Evolutionary conservation across 2,888 invertebrate species (phyloP), one percentile per base, ranked within the genome.

Genomic region (Eupeodes luniger): DNA sequence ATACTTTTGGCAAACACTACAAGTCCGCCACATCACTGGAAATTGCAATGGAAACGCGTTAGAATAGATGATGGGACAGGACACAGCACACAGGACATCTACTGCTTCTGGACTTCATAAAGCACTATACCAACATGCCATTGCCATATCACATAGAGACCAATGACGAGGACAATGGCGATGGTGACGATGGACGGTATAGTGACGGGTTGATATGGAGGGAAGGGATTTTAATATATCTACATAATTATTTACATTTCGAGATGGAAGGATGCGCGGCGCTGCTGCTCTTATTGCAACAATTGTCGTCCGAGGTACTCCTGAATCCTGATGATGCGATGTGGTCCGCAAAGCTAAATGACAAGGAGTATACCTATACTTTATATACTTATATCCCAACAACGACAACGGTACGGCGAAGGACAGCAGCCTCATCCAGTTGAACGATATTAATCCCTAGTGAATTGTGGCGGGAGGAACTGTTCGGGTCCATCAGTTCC

Each of bases 401-500:
- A 9, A 40, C 44, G 82, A 86, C 75, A 64, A 19, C 11, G 49
- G 19, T 40, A 55, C 49, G 36, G 51, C 80, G 27, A 78, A 49
- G 59, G 34, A 62, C 83, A 62, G 66, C 76, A 55, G 72, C 64
- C 34, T 53, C 74, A 12, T 49, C 78, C 51, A 14, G 61, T 69
- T 88, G 81, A 88, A 84, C 74, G 81, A 69, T 79, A 81, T 89
- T 89, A 89, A 89, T 89, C 89, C 85, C 85, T 79, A 16, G 59
- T 66, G 85, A 84, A 82, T 79, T 76, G 89, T 19, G 92, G 93
- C 75, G 92, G 91, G 57, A 81, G 84, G 84, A 85, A 88, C 70
- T 92, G 92, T 89, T 93, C 90, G 36, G 92, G 92, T 90, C 92
- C 92, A 87, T 90, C 85, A 90, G 94, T 93, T 91, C 94, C 93